Conservation (phyloP, 2,888 invertebrate genomes). For the Mesopsocus fuscifrons region DNA sequence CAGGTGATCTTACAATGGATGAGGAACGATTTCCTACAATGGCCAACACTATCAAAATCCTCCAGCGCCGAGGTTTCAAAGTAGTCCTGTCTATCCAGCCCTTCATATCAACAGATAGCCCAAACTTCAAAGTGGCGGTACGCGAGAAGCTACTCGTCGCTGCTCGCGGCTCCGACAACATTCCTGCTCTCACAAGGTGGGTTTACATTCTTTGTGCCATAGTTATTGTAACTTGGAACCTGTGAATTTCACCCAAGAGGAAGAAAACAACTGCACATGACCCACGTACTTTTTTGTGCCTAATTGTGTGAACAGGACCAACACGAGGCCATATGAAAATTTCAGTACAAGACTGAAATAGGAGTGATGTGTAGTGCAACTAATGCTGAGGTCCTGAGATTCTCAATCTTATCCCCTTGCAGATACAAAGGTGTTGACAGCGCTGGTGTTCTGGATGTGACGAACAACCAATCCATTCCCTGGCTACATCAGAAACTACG, state of each 20-base stretch:
- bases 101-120: constrained; percentile 70
- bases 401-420: no score
- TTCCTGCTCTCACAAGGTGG: constrained; percentile 50
- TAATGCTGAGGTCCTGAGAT: no score
- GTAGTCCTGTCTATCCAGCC: constrained; percentile 81
- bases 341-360: no score
- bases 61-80: constrained; percentile 67
- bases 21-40: constrained; percentile 53
- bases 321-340: no score
- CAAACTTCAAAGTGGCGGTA: constrained; percentile 63
- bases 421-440: constrained; percentile 62
- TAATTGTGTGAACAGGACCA: no score
- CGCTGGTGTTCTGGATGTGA: constrained; percentile 71
- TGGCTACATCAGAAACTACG: constrained; percentile 63
- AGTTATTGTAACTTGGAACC: no score
- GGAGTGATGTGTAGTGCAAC: no score
- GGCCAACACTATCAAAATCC: constrained; percentile 55
- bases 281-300: no score
- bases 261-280: no score
- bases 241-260: no score
- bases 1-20: constrained; percentile 78
- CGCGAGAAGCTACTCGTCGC: constrained; percentile 52
- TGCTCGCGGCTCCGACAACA: constrained; percentile 58
- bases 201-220: no score
- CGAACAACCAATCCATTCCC: constrained; percentile 57